Evolutionary conservation across 1,140 invertebrate genomes (phyloP).

Genomic region (Drosophila pachea): DNA sequence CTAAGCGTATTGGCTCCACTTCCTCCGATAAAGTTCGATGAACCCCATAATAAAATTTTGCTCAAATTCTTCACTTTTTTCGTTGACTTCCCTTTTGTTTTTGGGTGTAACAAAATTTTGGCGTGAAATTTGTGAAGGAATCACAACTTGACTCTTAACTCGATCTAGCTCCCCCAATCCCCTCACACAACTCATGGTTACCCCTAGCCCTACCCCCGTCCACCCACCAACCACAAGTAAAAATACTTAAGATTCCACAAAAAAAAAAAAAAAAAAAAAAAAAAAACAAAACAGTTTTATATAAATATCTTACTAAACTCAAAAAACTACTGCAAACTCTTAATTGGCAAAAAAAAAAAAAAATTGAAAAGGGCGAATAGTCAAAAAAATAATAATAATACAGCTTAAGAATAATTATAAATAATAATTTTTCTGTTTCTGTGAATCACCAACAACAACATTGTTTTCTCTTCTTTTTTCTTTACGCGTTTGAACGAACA

Average conservation of each 20-base stretch:
- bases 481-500: conserved; percentile 72
- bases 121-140: conserved; percentile 45
- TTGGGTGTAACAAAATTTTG: conserved; percentile 76
- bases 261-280: conserved; percentile 15
- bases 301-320: conserved; percentile 24
- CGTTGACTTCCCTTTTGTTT: conserved; percentile 36
- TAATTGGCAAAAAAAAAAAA: conserved; percentile 36
- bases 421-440: conserved; percentile 76
- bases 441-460: conserved; percentile 78
- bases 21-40: conserved; percentile 1
- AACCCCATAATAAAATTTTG: conserved; percentile 16
- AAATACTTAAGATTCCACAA: conserved; percentile 36
- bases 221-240: conserved; percentile 6
- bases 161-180: conserved; percentile 11
- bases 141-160: conserved; percentile 15
- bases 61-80: conserved; percentile 24
- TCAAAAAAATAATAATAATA: conserved; percentile 54
- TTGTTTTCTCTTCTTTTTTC: conserved; percentile 79
- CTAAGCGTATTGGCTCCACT: conserved; percentile 34
- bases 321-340: conserved; percentile 14
- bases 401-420: conserved; percentile 77
- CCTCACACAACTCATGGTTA: conserved; percentile 23
- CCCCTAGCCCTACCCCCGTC: not conserved
- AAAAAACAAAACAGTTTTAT: conserved; percentile 24
- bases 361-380: conserved; percentile 36